Evolutionary conservation across 2,797 vertebrate genomes (phyloP), one percentile per base, ranked within the genome.

Genomic region (Gastrophryne carolinensis): DNA sequence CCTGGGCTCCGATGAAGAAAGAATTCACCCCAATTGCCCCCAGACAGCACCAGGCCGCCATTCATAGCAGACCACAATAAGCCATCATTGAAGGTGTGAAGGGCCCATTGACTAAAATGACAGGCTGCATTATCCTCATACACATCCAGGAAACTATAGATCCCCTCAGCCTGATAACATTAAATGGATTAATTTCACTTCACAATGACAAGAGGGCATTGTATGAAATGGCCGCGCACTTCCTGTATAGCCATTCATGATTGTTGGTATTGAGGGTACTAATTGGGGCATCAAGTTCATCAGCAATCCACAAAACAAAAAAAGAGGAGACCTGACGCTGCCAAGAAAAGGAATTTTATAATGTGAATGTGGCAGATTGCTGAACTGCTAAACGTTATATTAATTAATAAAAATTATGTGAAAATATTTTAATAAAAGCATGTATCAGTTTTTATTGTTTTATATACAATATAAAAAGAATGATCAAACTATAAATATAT

Each of bases 41-140:
- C 47, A 6, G 10, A 50, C 47, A 23, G 17, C 27, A 15, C n/a
- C 23, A 12, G n/a, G 53, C 5, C 34, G n/a, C n/a, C 17, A 57
- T 34, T 49, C 10, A 71, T n/a, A n/a, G 23, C 5, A 2, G 5
- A 34, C 17, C 29, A 69, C 64, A 69, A 69, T 75, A 7, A 19
- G 35, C 15, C 5, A 30, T 60, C 23, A 75, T 49, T 52, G 26
- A n/a, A 60, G 5, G 73, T 69, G 65, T 69, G 54, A 69, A 44
- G 11, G 5, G 5, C 19, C 19, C n/a, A 52, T 61, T 61, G 30
- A 30, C 21, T 53, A 32, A 30, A 49, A 50, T 44, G 27, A 5
- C 30, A 27, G 39, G 17, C n/a, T 12, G 17, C 9, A 60, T 61
- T 67, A 29, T 8, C 52, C 21, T 60, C 50, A 49, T 30, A 49